Evolutionary conservation across 1,140 invertebrate species (phyloP).

Genomic region (Pachypeltis micranthus): DNA sequence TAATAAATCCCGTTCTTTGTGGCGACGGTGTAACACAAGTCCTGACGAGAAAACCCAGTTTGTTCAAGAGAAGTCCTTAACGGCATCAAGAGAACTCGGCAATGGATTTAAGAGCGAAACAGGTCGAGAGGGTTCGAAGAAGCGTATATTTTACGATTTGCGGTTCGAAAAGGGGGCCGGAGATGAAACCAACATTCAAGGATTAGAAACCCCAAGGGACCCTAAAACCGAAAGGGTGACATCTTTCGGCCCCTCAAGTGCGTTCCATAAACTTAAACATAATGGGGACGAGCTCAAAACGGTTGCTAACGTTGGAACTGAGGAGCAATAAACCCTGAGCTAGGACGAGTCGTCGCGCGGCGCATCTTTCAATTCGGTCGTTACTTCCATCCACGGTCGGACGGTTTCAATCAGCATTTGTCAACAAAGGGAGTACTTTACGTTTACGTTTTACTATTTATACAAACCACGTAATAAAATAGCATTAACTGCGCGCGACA

Average conservation of each 20-base stretch:
- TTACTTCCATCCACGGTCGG: background rate
- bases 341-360: no score
- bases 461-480: background rate
- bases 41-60: no score
- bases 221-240: background rate
- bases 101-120: no score
- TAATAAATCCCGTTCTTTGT: no score
- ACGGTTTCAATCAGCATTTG: background rate
- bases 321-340: background rate
- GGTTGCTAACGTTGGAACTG: background rate
- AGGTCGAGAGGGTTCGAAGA: no score
- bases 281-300: background rate
- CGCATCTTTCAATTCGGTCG: no score
- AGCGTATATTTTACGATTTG: conserved; percentile 5
- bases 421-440: background rate
- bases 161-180: background rate
- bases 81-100: no score
- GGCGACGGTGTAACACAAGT: no score
- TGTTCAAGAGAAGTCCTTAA: no score
- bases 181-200: background rate
- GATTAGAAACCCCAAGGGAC: conserved; percentile 1
- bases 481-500: no score
- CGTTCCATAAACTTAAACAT: background rate
- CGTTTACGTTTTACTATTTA: background rate
- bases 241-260: background rate